Base-by-base conservation (phyloP, 2,113 vertebrate genomes). In the Euleptes europaea region DNA sequence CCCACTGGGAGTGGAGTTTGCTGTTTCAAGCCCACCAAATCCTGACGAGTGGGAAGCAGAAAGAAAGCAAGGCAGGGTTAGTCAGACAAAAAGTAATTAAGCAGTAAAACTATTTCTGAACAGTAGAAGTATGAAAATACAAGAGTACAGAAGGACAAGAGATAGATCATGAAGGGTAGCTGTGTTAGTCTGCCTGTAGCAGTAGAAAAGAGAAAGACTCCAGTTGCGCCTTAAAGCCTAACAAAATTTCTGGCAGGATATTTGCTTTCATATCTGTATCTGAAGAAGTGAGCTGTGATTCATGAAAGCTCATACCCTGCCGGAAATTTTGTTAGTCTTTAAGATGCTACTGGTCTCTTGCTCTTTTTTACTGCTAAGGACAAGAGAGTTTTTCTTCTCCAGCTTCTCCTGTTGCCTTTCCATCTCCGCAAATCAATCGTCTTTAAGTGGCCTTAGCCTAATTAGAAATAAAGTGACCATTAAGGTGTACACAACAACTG, bases 1-100 rank as follows among this genome's bases (percentile, higher is more conserved):
- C 97, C 98, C 98, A 97, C 97, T 97, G 96, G 97, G 96, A 91
- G 96, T 97, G 95, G 97, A 97, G 97, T 95, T 98, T 96, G 97
- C 97, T 88, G 98, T 96, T 96, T 98, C 98, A 95, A 99, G 98
- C 96, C 98, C 98, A 97, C 98, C 98, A 98, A 99, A 99, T 98
- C 98, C 98, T 99, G 97, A 96, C 92, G 90, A 96, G 96, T 87
- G 88, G 84, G 93, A 94, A 94, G 96, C 93, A 97, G 94, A 92
- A 91, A 96, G 91, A 94, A 92, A 97, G 92, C 92, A 92, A 97
- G 91, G 96, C n/a, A 90, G 88, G 90, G 89, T 97, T 97, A 96
- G 92, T 95, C 87, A 85, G 78, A 84, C 80, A 72, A 26, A 4
- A 33, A 63, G 2, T 28, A 23, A 28, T 35, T n/a, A 80, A 88